Conservation (phyloP, 2,113 vertebrate genomes). For the Tragelaphus scriptus region DNA sequence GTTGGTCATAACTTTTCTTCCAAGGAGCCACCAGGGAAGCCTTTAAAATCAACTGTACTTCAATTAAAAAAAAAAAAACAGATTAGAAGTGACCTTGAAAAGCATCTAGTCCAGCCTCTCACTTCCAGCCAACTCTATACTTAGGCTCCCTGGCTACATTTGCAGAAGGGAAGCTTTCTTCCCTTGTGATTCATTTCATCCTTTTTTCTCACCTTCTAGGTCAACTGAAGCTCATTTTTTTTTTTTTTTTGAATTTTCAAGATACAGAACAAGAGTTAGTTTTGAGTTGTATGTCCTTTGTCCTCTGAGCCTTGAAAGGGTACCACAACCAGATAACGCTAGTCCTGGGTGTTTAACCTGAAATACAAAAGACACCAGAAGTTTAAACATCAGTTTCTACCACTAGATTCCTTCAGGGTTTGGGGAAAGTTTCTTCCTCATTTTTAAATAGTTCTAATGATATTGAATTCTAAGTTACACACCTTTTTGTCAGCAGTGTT, state of each 20-base stretch:
- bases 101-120: neutral
- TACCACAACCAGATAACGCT: neutral
- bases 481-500: neutral
- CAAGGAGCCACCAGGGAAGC: neutral
- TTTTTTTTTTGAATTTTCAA: neutral
- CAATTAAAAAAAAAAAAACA: neutral
- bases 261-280: neutral
- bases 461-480: neutral
- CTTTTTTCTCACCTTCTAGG: neutral
- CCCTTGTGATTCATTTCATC: neutral
- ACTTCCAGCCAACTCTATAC: neutral
- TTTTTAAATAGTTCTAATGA: neutral
- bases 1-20: too few relatives aligned
- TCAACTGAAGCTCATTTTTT: neutral
- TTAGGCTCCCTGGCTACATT: neutral
- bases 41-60: neutral
- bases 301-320: neutral
- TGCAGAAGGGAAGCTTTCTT: neutral
- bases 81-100: neutral
- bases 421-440: neutral
- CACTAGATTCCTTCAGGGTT: neutral
- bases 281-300: neutral
- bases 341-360: neutral
- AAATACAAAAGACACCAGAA: neutral
- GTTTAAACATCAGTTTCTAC: neutral